A percentile compares a stretch with the other conserved stretches of the same genome.
These are phyloP conservation scores for Chrysotoxum bicinctum DNA, from an alignment of 2,888 invertebrate species.

Conservation along the genomic window DNA sequence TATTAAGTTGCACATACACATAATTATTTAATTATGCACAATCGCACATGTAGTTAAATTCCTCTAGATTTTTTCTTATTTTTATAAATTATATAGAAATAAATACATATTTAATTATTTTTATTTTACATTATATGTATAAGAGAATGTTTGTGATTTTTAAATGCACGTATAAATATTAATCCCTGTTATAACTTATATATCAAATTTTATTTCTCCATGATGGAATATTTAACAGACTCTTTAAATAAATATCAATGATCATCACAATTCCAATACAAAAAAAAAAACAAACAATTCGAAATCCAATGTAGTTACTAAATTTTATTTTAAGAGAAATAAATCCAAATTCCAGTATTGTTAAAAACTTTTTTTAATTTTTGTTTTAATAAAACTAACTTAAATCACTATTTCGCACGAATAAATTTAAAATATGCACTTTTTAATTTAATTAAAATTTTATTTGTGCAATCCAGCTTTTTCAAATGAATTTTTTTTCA, in stretches of 20 bases:
- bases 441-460: too few relatives aligned
- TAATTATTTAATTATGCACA: slow-evolving; percentile 37
- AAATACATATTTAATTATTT: background rate
- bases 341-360: background rate
- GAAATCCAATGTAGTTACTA: background rate
- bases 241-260: background rate
- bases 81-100: background rate
- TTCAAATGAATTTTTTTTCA: too few relatives aligned
- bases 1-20: slow-evolving; percentile 38
- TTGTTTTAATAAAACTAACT: background rate
- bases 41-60: slow-evolving; percentile 34
- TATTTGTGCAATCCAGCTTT: too few relatives aligned
- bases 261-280: background rate
- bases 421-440: background rate
- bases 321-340: background rate
- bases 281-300: background rate
- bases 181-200: background rate
- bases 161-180: background rate
- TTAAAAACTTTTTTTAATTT: background rate
- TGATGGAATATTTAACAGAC: background rate
- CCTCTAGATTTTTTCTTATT: background rate
- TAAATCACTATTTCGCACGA: background rate
- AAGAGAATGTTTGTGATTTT: slow-evolving; percentile 1
- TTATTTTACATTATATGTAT: background rate
- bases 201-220: background rate